Evolutionary conservation across 2,797 vertebrate genomes (phyloP), one percentile per base, ranked within the genome.

Genomic region (Halcyon smyrnensis): DNA sequence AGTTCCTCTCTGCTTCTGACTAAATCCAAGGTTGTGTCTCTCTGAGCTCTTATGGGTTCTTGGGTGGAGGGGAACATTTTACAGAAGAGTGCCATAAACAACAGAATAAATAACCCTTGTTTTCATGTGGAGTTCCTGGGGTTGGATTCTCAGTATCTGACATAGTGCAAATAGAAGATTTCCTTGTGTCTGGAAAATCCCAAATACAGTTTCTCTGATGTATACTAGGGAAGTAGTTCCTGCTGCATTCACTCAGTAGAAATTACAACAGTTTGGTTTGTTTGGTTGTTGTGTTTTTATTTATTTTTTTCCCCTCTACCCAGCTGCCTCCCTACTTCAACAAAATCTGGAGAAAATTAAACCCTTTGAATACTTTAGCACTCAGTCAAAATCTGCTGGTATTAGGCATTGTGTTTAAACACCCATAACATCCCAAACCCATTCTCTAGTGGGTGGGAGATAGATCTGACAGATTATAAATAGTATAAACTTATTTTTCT

Each of bases 71-170:
- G 30, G 24, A 59, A 67, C 2, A 19, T 45, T 91, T 75, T 50
- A 32, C 36, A 32, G 10, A 30, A 23, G 8, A 23, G 1, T 48
- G 85, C 19, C 28, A 20, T 14, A 17, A 76, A 41, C 11, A 65
- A 5, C 12, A n/a, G 21, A 36, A 53, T 20, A 57, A 87, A 15
- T 28, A 73, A 87, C 79, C 23, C 24, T 50, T 0, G 0, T 1
- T 77, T 85, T 95, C 34, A 46, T 2, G 4, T 19, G 12, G 14
- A 39, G 41, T 5, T 73, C 23, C 48, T 36, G 41, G 11, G 9
- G 6, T 6, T 79, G 54, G 34, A 63, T n/a, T 85, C 24, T 85
- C 43, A 32, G 6, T 14, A 39, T 17, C 23, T 57, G 56, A 15
- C 9, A 1, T 4, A 73, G 19, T 6, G 4, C 11, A 94, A 89